Conservation (phyloP, 2,113 vertebrate species). For the Leptodactylus fuscus region DNA sequence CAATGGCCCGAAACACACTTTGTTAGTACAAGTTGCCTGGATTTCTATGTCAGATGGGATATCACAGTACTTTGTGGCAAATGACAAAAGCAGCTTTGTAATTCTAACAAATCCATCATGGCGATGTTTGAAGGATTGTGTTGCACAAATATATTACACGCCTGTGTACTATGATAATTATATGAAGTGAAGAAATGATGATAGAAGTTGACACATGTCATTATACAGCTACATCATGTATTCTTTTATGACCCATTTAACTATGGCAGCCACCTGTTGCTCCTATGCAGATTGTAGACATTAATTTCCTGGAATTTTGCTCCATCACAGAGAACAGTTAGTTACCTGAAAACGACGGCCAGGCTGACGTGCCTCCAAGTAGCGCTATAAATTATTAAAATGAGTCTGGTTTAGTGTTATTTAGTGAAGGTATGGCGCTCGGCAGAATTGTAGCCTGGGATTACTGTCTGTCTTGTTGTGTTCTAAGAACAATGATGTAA, state of each 20-base stretch:
- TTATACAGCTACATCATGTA: neutral
- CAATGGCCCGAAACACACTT: neutral
- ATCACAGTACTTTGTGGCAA: neutral
- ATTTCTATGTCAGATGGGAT: neutral
- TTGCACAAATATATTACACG: neutral
- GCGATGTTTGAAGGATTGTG: neutral
- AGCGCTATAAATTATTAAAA: constrained; percentile 64
- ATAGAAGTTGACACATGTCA: neutral
- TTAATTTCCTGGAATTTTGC: neutral
- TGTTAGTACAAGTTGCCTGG: neutral
- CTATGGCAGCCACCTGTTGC: neutral
- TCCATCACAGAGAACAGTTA: too few relatives aligned
- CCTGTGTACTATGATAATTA: too few relatives aligned
- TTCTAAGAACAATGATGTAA: constrained; percentile 61
- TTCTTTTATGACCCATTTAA: neutral
- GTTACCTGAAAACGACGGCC: constrained; percentile 27
- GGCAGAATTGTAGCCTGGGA: constrained; percentile 10
- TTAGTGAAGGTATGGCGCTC: constrained; percentile 61
- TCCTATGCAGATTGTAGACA: constrained; percentile 6
- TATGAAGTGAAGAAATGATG: neutral
- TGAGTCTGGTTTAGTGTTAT: constrained; percentile 60
- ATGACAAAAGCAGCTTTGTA: neutral
- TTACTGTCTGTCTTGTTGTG: constrained; percentile 59
- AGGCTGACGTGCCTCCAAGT: constrained; percentile 57
- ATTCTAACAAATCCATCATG: neutral